Base-by-base conservation (phyloP, 2,113 vertebrate genomes). In the Carollia perspicillata region DNA sequence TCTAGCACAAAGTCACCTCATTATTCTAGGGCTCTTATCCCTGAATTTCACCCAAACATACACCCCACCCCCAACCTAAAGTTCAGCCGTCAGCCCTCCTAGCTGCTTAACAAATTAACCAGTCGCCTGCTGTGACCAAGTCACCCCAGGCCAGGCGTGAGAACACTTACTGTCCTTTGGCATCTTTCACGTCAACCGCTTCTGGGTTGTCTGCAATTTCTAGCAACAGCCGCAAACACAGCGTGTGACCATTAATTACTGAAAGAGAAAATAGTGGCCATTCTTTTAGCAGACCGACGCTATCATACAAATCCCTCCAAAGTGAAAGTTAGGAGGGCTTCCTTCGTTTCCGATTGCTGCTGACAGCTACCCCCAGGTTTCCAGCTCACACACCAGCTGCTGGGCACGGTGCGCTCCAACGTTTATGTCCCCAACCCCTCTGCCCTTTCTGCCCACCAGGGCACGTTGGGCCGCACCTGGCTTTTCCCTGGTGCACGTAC, bases 181-280 rank as follows among this genome's bases (percentile, higher is more conserved):
- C 98, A 2, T 99, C 99, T 16, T 98, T 99, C 49, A 99, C 98
- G 0, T 99, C 99, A 12, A 99, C 98, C 0, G 98, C 97, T 69
- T 99, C 99, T 13, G 98, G 98, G 95, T 98, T 98, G 87, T 99
- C 99, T 18, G 99, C 97, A 49, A 99, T 99, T 94, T 99, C 99
- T 97, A 99, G 98, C 98, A 99, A 98, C 93, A 99, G 98, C 92
- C 99, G 99, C 96, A 99, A 98, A 95, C 99, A 99, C 20, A 99
- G 98, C 6, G 99, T 99, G 55, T 99, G 99, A 40, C 99, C 99
- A 35, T 99, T 99, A 98, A 99, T 99, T 85, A 99, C 99, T 99
- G 75, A 8, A 96, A 98, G 89, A 89, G 60, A 97, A 96, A 95
- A 87, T 0, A 28, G 33, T 6, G 63, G 63, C 33, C 18, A 60